A percentile compares a stretch with the other conserved stretches of the same genome.
phyloP scores from a whole-genome alignment of 2,113 vertebrate genomes.

The Zingel zingel region DNA sequence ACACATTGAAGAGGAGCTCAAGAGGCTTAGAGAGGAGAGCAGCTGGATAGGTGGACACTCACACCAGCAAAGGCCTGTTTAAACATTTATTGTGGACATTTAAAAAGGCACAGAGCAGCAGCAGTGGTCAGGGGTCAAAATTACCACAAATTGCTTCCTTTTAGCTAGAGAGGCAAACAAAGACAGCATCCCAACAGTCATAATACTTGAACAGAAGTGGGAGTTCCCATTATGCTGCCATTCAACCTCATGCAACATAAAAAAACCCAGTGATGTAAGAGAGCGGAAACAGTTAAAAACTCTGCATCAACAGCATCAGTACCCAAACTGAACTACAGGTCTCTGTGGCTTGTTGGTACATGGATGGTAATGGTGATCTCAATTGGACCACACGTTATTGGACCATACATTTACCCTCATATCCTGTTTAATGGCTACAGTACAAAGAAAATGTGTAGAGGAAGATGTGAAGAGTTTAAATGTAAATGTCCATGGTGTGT shows the following conservation, averaged over 20 bases:
- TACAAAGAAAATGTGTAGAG: neutral
- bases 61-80: conserved; percentile 66
- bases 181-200: conserved; percentile 53
- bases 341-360: neutral
- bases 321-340: conserved; percentile 6
- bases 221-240: conserved; percentile 41
- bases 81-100: conserved; percentile 75
- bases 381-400: neutral
- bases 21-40: conserved; percentile 67
- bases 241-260: conserved; percentile 14
- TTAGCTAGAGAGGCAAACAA: conserved; percentile 74
- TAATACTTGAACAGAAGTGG: conserved; percentile 46
- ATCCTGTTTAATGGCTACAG: conserved; percentile 12
- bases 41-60: conserved; percentile 59
- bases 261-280: conserved; percentile 3
- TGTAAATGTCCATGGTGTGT: neutral
- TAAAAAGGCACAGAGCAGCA: conserved; percentile 68
- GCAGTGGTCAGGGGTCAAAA: conserved; percentile 65
- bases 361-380: neutral
- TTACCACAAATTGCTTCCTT: conserved; percentile 72
- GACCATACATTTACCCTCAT: conserved; percentile 2
- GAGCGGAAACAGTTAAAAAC: conserved; percentile 7
- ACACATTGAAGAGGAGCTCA: conserved; percentile 68
- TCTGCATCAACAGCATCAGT: neutral
- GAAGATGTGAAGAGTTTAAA: neutral